Evolutionary conservation across 2,113 vertebrate genomes (phyloP).

Genomic region (Oncorhynchus kisutch): DNA sequence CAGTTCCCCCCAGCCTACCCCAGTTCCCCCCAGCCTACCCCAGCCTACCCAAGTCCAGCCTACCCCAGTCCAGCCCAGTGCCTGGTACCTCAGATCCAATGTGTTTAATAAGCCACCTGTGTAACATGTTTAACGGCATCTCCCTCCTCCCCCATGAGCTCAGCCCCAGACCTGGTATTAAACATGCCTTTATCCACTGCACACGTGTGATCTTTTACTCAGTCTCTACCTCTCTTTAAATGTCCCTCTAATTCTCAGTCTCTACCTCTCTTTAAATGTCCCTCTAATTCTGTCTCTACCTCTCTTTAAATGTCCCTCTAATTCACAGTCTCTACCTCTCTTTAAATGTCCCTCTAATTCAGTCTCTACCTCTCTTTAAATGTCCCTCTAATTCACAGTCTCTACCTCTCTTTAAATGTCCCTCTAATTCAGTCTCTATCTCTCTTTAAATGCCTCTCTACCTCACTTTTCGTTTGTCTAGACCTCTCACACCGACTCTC

Average conservation of each 20-base stretch:
- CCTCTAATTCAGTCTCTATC: neutral
- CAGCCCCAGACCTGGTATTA: conserved; percentile 67
- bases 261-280: too few species aligned
- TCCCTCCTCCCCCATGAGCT: conserved; percentile 53
- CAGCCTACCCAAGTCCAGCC: too few species aligned
- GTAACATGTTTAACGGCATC: conserved; percentile 65
- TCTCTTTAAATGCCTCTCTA: neutral
- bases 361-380: conserved; percentile 6
- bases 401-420: too few species aligned
- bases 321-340: too few species aligned
- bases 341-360: neutral
- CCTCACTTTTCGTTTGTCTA: neutral
- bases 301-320: too few species aligned
- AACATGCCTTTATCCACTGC: conserved; percentile 60
- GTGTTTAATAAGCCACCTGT: conserved; percentile 72
- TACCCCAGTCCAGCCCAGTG: neutral
- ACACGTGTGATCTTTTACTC: conserved; percentile 43
- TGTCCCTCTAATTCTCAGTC: neutral
- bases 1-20: too few species aligned
- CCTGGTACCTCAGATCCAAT: neutral
- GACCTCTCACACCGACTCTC: too few species aligned
- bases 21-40: too few species aligned
- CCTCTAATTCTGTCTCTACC: too few species aligned
- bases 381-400: neutral
- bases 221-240: conserved; percentile 10